Evolutionary conservation across 53 echinoderm and acorn worm species (phyloP).

Genomic region (Arbacia lixula): DNA sequence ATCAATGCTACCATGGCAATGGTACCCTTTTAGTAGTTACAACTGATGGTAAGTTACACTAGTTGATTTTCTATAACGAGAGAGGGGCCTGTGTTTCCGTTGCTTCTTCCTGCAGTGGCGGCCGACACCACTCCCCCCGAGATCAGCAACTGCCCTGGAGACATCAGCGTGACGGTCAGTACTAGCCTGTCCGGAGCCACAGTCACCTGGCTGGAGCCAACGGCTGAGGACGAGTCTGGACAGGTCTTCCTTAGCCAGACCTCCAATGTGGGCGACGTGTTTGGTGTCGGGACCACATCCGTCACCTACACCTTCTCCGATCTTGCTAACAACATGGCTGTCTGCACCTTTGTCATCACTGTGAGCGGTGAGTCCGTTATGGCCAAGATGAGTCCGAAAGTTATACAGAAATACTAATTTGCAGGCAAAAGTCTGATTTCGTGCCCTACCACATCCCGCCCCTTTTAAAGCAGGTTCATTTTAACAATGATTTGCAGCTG

Average conservation of each 20-base stretch:
- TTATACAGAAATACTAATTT: too few relatives aligned
- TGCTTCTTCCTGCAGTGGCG: constrained; percentile 37
- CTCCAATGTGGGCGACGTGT: constrained; percentile 51
- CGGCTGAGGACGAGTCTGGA: constrained; percentile 31
- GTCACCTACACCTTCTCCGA: constrained; percentile 69
- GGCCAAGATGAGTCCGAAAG: too few relatives aligned
- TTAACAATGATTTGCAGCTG: too few relatives aligned
- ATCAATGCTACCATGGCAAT: too few relatives aligned
- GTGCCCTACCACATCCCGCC: too few relatives aligned
- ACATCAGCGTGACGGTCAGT: constrained; percentile 48
- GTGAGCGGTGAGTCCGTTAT: constrained; percentile 47
- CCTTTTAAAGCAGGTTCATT: too few relatives aligned
- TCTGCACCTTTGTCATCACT: constrained; percentile 55
- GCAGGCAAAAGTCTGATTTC: too few relatives aligned
- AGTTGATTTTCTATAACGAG: too few relatives aligned
- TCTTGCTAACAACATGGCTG: constrained; percentile 53
- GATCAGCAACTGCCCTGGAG: constrained; percentile 59
- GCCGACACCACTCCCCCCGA: constrained; percentile 48
- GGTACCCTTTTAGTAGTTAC: too few relatives aligned
- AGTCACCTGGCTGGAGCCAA: constrained; percentile 36
- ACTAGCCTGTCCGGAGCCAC: constrained; percentile 3
- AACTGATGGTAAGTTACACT: too few relatives aligned
- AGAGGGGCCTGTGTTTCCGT: too few relatives aligned
- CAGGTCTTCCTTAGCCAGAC: neutral
- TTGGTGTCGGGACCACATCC: constrained; percentile 29